Percentiles rank a stretch among this genome's conserved stretches.
Conservation (phyloP, 2,888 invertebrate species). For the Sphinx pinastri region DNA sequence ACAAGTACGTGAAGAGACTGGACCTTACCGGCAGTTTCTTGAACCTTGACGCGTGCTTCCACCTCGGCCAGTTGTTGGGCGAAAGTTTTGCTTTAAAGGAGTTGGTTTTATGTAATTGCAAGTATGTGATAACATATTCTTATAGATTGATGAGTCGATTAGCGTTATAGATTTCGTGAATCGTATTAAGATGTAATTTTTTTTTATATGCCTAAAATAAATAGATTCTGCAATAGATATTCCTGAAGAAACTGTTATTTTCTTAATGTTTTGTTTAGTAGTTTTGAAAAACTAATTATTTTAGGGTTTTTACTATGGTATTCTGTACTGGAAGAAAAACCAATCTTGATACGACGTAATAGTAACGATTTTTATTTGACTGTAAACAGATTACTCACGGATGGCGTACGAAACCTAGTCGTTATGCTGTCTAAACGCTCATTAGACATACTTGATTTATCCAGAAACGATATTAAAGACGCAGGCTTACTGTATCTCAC, state of each 20-base stretch:
- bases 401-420: constrained; percentile 43
- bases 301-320: too few relatives aligned
- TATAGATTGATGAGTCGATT: background rate
- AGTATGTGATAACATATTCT: constrained; percentile 32
- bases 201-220: too few relatives aligned
- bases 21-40: constrained; percentile 53
- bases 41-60: constrained; percentile 52
- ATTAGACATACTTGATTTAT: constrained; percentile 45
- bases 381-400: constrained; percentile 39
- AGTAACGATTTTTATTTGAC: background rate
- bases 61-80: constrained; percentile 51
- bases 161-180: too few relatives aligned
- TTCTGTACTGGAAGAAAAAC: too few relatives aligned
- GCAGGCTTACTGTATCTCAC: constrained; percentile 45
- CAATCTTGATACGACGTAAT: too few relatives aligned
- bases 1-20: constrained; percentile 45
- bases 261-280: too few relatives aligned
- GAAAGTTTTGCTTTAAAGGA: constrained; percentile 46
- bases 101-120: constrained; percentile 50
- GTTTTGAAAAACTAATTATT: too few relatives aligned
- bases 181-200: too few relatives aligned
- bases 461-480: constrained; percentile 49
- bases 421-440: constrained; percentile 36
- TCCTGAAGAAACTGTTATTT: too few relatives aligned
- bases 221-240: too few relatives aligned